Evolutionary conservation across 2,888 invertebrate genomes (phyloP), one percentile per base, ranked within the genome.

Genomic region (Cheilosia scutellata): DNA sequence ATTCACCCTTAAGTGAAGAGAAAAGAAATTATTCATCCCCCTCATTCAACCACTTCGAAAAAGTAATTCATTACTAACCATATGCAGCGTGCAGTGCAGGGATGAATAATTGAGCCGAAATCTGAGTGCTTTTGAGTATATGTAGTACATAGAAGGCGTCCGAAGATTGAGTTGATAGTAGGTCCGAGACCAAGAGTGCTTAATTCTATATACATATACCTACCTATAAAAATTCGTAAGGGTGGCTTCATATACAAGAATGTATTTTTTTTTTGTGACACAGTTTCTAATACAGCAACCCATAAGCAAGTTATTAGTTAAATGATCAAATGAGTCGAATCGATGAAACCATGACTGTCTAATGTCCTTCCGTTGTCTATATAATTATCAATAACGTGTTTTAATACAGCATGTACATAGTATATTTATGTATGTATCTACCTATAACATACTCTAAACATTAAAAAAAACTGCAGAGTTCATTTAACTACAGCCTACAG

Each of bases 71-170:
- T 51, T 51, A 51, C 51, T 51, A 51, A 51, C 51, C 51, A 27
- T 27, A 47, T 47, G 44, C 44, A 47, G 11, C 44, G 27, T 51
- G 51, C 13, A 51, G 27, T 51, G 51, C 13, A 51, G 51, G 51
- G 51, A 27, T 51, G 51, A 51, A 51, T 27, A 27, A 51, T 51
- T 51, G 51, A 51, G 51, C 25, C 51, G 6, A 51, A 51, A 51
- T 9, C 25, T 51, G 51, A 27, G 27, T 13, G 25, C 4, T 4
- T 11, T 51, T 25, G 9, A 11, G 5, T 51, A 5, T 20, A 11
- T 11, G 11, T 25, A 9, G 51, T 51, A 51, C 13, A 27, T 16
- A 47, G 5, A 47, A 27, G 4, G 51, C 11, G 27, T 51, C 27
- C 11, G 5, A 5, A 25, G 51, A 49, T 51, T 51, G 51, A 51